Percentiles rank a stretch among this genome's conserved stretches.
Conservation (phyloP, 2,888 invertebrate species). For the Epistrophella euchroma region DNA sequence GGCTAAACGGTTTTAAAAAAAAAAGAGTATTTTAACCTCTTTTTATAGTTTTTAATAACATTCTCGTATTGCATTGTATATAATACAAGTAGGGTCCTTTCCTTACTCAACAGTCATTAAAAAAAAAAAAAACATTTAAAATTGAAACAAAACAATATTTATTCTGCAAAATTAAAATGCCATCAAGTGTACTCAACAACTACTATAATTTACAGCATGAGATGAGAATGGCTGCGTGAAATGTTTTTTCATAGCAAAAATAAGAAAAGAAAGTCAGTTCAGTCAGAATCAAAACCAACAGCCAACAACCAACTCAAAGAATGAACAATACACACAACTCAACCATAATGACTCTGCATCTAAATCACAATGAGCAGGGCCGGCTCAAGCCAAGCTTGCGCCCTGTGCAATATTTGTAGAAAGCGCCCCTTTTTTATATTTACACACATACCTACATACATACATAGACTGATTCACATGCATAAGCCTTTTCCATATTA, state of each 20-base stretch:
- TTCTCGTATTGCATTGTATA: constrained; percentile 8
- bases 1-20: background rate
- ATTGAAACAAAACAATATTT: constrained; percentile 44
- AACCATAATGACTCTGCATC: constrained; percentile 25
- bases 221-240: background rate
- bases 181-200: constrained; percentile 31
- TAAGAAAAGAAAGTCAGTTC: background rate
- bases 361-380: constrained; percentile 44
- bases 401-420: too few relatives aligned
- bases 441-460: too few relatives aligned
- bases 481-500: too few relatives aligned
- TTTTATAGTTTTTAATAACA: background rate
- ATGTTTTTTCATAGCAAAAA: constrained; percentile 13
- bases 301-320: constrained; percentile 25
- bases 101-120: constrained; percentile 22
- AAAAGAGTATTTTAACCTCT: constrained; percentile 2
- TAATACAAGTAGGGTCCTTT: background rate
- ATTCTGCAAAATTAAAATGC: constrained; percentile 43
- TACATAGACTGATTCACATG: too few relatives aligned
- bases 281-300: too few relatives aligned
- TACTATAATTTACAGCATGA: constrained; percentile 17
- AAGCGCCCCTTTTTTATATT: too few relatives aligned
- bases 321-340: background rate
- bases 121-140: constrained; percentile 13
- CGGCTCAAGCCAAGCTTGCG: too few relatives aligned